These are phyloP conservation scores for Cyprinodon variegatus DNA, from an alignment of 2,113 vertebrate genomes.

Conservation along the genomic window DNA sequence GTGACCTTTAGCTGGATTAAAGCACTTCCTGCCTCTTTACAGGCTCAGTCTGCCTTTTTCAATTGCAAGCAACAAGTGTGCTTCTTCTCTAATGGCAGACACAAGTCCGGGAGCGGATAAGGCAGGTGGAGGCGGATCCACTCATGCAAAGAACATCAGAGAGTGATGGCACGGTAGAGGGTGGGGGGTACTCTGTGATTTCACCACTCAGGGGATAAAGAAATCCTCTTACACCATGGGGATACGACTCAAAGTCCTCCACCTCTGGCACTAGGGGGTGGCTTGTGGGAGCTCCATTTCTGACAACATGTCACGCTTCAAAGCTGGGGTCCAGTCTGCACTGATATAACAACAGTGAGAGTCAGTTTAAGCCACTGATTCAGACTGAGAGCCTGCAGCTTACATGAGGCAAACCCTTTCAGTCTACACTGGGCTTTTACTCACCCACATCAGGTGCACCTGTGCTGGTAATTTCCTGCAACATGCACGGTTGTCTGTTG, in stretches of 20 bases:
- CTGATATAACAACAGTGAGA: conserved; percentile 39
- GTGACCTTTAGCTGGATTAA: conserved; percentile 33
- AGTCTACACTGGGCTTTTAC: not conserved
- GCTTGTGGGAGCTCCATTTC: not conserved
- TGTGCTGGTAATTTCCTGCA: conserved; percentile 1
- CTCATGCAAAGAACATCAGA: not conserved
- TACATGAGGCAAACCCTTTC: not conserved
- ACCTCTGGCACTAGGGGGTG: not conserved
- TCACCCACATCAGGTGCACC: not conserved
- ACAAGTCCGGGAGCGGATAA: conserved; percentile 19
- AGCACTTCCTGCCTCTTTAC: conserved; percentile 18
- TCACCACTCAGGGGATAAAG: conserved; percentile 4
- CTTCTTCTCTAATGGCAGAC: conserved; percentile 10
- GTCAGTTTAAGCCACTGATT: conserved; percentile 27
- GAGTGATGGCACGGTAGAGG: not conserved
- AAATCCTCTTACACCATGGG: conserved; percentile 4
- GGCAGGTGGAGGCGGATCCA: conserved; percentile 16
- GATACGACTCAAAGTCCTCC: not conserved
- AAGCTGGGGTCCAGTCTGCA: not conserved
- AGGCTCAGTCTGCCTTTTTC: conserved; percentile 25
- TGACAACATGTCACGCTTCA: not conserved
- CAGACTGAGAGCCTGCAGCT: conserved; percentile 22
- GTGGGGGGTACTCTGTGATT: conserved; percentile 18
- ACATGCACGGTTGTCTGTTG: not conserved
- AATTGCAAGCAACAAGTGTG: conserved; percentile 42